These are phyloP conservation scores for Scaptomyza graminum DNA, from an alignment of 1,140 invertebrate genomes.

Conservation along the genomic window DNA sequence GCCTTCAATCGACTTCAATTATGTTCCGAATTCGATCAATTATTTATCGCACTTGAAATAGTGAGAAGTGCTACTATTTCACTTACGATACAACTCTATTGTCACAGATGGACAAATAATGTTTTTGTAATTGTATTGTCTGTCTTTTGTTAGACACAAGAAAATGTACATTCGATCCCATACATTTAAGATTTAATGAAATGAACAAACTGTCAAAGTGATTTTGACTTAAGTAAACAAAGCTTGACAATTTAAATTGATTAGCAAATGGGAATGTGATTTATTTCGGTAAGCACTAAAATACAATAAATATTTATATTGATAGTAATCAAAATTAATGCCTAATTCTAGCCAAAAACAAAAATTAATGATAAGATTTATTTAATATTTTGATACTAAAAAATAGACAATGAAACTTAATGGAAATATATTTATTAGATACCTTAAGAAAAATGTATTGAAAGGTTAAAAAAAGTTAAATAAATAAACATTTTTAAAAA, in stretches of 20 bases:
- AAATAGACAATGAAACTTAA: no score
- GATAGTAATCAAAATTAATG: no score
- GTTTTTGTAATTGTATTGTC: background rate
- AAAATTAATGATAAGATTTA: no score
- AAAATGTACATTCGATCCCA: background rate
- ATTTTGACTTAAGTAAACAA: background rate
- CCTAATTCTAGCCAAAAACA: no score
- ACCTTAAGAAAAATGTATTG: no score
- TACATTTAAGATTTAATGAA: background rate
- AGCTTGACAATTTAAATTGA: background rate
- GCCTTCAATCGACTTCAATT: constrained; percentile 27
- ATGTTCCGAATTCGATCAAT: constrained; percentile 30
- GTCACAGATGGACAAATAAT: constrained; percentile 9
- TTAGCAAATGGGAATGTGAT: background rate
- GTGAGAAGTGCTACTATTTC: constrained; percentile 2
- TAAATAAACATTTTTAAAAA: no score
- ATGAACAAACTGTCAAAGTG: background rate
- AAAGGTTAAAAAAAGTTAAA: no score
- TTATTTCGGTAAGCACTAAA: background rate
- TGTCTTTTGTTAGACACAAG: background rate
- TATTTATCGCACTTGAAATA: constrained; percentile 32
- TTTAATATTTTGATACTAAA: no score
- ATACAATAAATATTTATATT: background rate
- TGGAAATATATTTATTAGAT: no score
- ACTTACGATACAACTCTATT: background rate